Evolutionary conservation across 37 sponge, comb jelly and placozoan species (phyloP).

Genomic region (Bolinopsis microptera): DNA sequence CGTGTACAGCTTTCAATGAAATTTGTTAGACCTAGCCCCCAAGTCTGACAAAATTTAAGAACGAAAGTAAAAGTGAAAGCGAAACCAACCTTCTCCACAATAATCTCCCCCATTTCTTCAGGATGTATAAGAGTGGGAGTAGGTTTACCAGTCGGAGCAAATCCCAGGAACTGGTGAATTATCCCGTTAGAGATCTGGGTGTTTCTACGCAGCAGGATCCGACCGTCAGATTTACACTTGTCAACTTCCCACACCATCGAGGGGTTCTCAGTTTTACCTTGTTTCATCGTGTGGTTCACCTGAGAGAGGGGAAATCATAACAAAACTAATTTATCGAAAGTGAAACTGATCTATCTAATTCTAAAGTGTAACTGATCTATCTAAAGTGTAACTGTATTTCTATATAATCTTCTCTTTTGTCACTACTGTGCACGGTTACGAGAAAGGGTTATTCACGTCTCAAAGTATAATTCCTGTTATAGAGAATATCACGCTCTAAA

Average conservation of each 20-base stretch:
- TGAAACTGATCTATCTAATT: too few relatives aligned
- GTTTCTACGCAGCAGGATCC: slow-evolving; percentile 13
- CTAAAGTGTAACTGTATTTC: too few relatives aligned
- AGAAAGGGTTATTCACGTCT: too few relatives aligned
- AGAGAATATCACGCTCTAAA: too few relatives aligned
- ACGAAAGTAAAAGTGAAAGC: neutral
- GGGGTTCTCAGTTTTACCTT: neutral
- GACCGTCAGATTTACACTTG: slow-evolving; percentile 44
- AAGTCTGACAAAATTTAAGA: too few relatives aligned
- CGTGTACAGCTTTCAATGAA: too few relatives aligned
- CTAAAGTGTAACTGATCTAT: too few relatives aligned
- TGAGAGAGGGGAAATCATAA: neutral
- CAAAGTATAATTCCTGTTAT: too few relatives aligned
- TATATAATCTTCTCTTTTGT: too few relatives aligned
- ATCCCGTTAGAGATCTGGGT: slow-evolving; percentile 37
- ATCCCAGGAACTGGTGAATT: slow-evolving; percentile 40
- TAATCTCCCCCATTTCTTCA: slow-evolving; percentile 20
- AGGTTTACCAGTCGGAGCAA: slow-evolving; percentile 46
- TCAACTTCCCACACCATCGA: slow-evolving; percentile 61
- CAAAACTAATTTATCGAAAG: too few relatives aligned
- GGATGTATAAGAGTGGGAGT: slow-evolving; percentile 53
- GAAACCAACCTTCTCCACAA: slow-evolving; percentile 41
- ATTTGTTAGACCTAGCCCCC: too few relatives aligned
- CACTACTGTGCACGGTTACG: too few relatives aligned
- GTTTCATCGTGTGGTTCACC: slow-evolving; percentile 4